Conservation (phyloP, 2,113 vertebrate species). For the Percopsis transmontana region DNA sequence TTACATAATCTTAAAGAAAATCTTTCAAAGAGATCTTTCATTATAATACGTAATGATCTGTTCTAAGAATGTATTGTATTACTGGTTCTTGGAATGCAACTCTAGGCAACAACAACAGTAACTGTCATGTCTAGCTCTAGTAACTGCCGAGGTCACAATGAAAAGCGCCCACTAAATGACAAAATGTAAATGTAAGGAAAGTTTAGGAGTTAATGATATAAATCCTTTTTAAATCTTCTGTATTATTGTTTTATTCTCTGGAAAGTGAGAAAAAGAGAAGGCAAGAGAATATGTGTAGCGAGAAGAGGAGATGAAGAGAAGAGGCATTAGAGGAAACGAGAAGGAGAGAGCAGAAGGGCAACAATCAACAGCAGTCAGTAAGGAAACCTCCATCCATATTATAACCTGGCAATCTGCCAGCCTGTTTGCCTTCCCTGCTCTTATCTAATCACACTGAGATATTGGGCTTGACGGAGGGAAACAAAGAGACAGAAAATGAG, state of each 20-base stretch:
- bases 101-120: too few species aligned
- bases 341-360: neutral
- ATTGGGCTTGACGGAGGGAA: constrained; percentile 45
- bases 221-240: neutral
- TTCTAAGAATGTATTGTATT: too few species aligned
- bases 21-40: neutral
- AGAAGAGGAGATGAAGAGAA: neutral
- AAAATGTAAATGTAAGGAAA: neutral
- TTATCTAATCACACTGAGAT: constrained; percentile 40
- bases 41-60: too few species aligned
- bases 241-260: neutral
- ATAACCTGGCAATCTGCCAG: constrained; percentile 27
- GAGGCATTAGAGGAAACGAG: neutral
- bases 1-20: neutral
- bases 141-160: too few species aligned
- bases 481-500: constrained; percentile 14
- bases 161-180: too few species aligned
- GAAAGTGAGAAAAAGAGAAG: neutral
- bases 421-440: constrained; percentile 51
- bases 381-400: constrained; percentile 20
- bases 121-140: too few species aligned
- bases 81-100: too few species aligned
- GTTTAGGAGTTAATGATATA: neutral
- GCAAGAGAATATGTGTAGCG: constrained; percentile 4
- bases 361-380: constrained; percentile 14